Conservation (phyloP, 1,140 invertebrate genomes). For the Meteorus sp. region DNA sequence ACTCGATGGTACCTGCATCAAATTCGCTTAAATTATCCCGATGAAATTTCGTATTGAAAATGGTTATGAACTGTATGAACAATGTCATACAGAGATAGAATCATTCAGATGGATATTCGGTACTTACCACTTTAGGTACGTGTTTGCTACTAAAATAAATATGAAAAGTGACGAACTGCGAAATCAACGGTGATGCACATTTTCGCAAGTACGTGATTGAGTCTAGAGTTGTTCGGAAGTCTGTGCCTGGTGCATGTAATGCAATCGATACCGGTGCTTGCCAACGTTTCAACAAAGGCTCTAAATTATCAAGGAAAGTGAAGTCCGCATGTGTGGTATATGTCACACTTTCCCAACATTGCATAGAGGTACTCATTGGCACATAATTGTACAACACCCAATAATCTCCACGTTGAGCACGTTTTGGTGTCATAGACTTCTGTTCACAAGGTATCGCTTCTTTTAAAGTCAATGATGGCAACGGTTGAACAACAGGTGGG, state of each 20-base stretch:
- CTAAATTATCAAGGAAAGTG: constrained; percentile 87
- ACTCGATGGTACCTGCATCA: constrained; percentile 66
- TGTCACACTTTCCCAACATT: constrained; percentile 84
- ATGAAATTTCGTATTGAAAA: no score
- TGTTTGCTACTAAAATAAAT: constrained; percentile 84
- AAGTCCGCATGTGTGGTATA: constrained; percentile 92
- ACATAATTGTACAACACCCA: constrained; percentile 91
- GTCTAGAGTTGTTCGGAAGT: constrained; percentile 63
- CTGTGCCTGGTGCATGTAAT: constrained; percentile 69
- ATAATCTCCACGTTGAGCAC: constrained; percentile 80
- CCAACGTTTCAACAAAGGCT: constrained; percentile 76
- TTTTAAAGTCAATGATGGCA: constrained; percentile 40
- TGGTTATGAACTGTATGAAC: no score
- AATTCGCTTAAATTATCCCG: constrained; percentile 2
- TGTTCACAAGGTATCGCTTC: constrained; percentile 68
- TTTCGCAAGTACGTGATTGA: constrained; percentile 64
- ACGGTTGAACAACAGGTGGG: constrained; percentile 4
- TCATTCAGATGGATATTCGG: no score
- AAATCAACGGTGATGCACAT: constrained; percentile 66
- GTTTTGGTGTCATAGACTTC: constrained; percentile 64
- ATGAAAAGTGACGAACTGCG: constrained; percentile 81
- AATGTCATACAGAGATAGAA: no score
- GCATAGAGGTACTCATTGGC: constrained; percentile 49
- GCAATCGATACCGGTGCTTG: constrained; percentile 71
- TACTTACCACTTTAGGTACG: constrained; percentile 73